These are phyloP conservation scores for Archocentrus centrarchus DNA, from an alignment of 2,113 vertebrate genomes.

Conservation along the genomic window DNA sequence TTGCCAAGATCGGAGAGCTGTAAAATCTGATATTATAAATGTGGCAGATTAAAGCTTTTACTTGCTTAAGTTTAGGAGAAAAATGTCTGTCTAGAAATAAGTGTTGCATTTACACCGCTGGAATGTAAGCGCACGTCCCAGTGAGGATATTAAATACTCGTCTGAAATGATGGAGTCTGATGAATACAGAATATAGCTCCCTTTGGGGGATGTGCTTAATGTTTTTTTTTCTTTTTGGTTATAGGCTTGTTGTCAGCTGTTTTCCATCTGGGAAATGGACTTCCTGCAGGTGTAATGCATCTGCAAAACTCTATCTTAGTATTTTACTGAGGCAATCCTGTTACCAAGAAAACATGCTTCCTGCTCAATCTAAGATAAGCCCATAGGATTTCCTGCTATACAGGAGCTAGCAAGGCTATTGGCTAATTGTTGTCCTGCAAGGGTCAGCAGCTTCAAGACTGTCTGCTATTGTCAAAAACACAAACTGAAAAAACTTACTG, in stretches of 20 bases:
- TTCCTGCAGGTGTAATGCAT: background rate
- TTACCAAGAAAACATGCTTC: background rate
- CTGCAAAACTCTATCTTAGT: background rate
- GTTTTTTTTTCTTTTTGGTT: background rate
- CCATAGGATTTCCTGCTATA: background rate
- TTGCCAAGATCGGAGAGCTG: background rate
- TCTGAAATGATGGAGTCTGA: background rate
- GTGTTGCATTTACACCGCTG: background rate
- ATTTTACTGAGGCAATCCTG: background rate
- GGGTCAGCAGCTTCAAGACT: background rate
- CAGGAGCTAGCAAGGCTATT: no score
- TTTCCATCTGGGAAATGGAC: constrained; percentile 3
- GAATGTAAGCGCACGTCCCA: background rate
- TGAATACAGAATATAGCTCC: background rate
- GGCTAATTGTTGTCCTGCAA: background rate
- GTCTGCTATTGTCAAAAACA: background rate
- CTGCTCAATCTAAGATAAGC: background rate
- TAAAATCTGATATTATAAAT: background rate
- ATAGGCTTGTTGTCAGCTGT: background rate
- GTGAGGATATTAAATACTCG: background rate
- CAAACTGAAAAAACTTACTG: no score
- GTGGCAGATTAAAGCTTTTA: background rate
- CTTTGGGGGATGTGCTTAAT: background rate
- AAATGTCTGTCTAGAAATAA: background rate
- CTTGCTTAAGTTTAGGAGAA: background rate